Evolutionary conservation across 37 sponge, comb jelly and placozoan genomes (phyloP), one percentile per base, ranked within the genome.

Genomic region (Axinella damicornis): DNA sequence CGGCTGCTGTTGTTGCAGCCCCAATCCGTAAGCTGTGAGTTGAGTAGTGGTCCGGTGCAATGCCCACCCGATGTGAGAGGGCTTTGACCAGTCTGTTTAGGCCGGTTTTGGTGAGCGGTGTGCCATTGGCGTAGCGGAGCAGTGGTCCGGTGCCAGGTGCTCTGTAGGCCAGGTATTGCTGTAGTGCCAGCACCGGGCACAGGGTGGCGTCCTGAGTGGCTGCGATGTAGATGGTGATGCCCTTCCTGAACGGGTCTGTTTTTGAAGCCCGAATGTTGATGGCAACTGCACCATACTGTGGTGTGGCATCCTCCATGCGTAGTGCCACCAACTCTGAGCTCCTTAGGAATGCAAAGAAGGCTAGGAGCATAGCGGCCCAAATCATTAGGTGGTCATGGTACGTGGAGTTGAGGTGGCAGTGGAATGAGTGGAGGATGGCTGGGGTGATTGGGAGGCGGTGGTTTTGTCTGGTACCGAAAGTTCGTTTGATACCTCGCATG

Each of bases 11-110:
- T 2, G 75, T 16, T 5, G 75, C 75, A 13, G 75, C 75, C 25
- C 75, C 75, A 28, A 74, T 74, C 54, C 75, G 5, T 54, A 74
- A 74, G 55, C 17, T 17, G 75, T 74, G 75, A 9, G 56, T 19
- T 22, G 75, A 39, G 55, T 74, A 74, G 55, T 46, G 33, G 15
- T 6, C 15, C 5, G 75, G 35, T 2, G 5, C 2, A 18, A 28
- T 20, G 2, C 53, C 53, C 4, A 17, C 4, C 5, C 33, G 56
- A 4, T 5, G 4, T 4, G 75, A 11, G 4, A 74, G 75, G 2
- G 38, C 33, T 13, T 28, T 2, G 75, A 74, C 14, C 4, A 32
- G 28, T 4, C 2, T 17, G 33, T 74, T 74, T 13, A 74, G 19
- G 24, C 5, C 5, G 18, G 5, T 54, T 13, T 55, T 54, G 9